Evolutionary conservation across 1,140 invertebrate genomes (phyloP).

Genomic region (Diorhabda carinulata): DNA sequence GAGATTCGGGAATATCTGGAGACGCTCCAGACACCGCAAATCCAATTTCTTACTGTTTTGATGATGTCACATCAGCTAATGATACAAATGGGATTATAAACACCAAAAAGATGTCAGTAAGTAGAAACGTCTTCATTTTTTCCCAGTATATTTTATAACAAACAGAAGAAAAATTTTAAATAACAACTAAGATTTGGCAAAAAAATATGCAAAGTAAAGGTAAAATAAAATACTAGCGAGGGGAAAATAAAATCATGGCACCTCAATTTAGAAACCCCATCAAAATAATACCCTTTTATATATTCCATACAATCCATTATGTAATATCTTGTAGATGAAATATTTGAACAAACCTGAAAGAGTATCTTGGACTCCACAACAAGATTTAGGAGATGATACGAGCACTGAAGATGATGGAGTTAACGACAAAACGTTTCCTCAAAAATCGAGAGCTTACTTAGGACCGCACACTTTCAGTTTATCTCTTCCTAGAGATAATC

Average conservation of each 20-base stretch:
- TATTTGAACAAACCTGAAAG: constrained; percentile 14
- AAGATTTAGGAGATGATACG: constrained; percentile 65
- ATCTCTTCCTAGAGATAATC: constrained; percentile 63
- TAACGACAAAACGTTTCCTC: constrained; percentile 30
- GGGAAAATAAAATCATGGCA: too few species aligned
- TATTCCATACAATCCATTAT: too few species aligned
- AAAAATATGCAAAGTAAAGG: too few species aligned
- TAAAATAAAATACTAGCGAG: too few species aligned
- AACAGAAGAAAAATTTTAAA: too few species aligned
- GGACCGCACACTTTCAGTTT: constrained; percentile 67
- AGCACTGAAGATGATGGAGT: constrained; percentile 58
- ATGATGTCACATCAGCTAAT: constrained; percentile 15
- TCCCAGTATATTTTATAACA: too few species aligned
- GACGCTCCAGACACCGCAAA: constrained; percentile 61
- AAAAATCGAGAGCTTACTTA: constrained; percentile 12
- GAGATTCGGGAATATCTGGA: constrained; percentile 76
- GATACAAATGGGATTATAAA: neutral
- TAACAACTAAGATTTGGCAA: too few species aligned
- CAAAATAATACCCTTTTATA: too few species aligned
- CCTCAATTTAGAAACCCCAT: too few species aligned
- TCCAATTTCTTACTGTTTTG: constrained; percentile 28
- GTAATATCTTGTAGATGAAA: neutral
- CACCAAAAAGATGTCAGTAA: neutral
- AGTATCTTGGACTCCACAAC: constrained; percentile 72
- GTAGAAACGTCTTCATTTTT: neutral